These are phyloP conservation scores for Pseudois nayaur DNA, from an alignment of 2,113 vertebrate species.

Conservation along the genomic window DNA sequence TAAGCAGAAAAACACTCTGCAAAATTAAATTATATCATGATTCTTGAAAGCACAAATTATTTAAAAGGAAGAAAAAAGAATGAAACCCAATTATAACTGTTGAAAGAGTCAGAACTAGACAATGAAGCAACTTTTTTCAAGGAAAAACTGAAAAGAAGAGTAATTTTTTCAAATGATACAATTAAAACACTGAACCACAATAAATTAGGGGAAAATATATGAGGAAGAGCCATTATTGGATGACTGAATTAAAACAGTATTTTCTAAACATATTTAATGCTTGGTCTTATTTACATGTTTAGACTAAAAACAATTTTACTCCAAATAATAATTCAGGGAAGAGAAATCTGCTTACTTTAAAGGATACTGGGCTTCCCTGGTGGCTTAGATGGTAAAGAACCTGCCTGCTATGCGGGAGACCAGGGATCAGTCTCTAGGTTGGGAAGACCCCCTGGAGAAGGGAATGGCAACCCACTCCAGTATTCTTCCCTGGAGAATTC, in stretches of 20 bases:
- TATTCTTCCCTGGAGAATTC: background rate
- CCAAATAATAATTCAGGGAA: constrained; percentile 8
- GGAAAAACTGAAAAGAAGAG: background rate
- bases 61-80: constrained; percentile 38
- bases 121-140: constrained; percentile 34
- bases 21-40: constrained; percentile 39
- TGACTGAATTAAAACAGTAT: background rate
- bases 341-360: constrained; percentile 18
- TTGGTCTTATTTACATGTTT: background rate
- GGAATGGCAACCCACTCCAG: background rate
- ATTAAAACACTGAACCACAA: background rate
- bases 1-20: constrained; percentile 59
- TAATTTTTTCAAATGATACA: background rate
- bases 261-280: background rate
- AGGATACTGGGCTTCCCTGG: background rate
- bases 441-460: background rate
- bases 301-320: background rate
- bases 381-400: background rate
- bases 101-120: background rate
- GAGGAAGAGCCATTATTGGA: background rate
- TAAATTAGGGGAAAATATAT: background rate
- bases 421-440: background rate
- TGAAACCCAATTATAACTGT: constrained; percentile 33
- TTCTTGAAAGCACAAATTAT: constrained; percentile 33
- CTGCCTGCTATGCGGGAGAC: background rate